phyloP scores from a whole-genome alignment of 2,888 invertebrate genomes.

The Hydrotaea cyrtoneurina region DNA sequence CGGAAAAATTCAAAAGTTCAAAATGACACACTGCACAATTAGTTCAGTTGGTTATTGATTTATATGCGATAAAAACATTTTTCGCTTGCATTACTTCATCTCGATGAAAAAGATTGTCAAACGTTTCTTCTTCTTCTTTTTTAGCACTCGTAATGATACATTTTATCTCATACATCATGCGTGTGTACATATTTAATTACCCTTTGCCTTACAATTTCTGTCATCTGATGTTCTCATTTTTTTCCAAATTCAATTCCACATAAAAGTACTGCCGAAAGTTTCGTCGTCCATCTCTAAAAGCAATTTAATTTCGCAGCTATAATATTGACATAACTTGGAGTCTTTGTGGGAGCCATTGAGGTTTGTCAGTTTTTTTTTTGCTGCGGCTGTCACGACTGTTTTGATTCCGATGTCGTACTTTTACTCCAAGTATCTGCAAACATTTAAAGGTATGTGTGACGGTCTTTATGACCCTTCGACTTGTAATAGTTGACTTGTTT shows the following conservation, averaged over 20 bases:
- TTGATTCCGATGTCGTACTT: no score
- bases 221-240: background rate
- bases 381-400: background rate
- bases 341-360: background rate
- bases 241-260: background rate
- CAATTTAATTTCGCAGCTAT: background rate
- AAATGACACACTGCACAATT: no score
- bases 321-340: background rate
- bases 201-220: background rate
- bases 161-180: background rate
- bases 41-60: no score
- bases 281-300: background rate
- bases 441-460: background rate
- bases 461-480: no score
- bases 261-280: background rate
- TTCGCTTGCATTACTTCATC: background rate
- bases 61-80: background rate
- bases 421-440: background rate
- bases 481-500: no score
- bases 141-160: background rate
- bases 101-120: background rate
- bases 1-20: no score
- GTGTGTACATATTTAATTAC: background rate
- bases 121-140: background rate
- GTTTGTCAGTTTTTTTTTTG: no score